These are phyloP conservation scores for Laterallus jamaicensis DNA, from an alignment of 2,113 vertebrate genomes.

Conservation along the genomic window DNA sequence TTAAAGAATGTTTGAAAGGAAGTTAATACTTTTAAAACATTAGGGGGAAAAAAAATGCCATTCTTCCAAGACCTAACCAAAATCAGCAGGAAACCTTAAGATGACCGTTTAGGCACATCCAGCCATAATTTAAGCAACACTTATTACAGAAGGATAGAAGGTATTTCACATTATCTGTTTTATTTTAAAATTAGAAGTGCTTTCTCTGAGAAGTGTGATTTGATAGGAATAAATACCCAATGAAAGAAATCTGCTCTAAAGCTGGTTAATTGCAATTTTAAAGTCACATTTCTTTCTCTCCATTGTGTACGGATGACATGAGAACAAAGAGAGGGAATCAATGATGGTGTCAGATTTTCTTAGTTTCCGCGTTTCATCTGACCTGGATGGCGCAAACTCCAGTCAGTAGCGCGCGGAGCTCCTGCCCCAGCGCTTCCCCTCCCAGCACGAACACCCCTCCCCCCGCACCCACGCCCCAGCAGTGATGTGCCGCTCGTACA, in stretches of 20 bases:
- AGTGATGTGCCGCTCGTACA: neutral
- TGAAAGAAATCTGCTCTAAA: neutral
- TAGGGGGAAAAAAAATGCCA: neutral
- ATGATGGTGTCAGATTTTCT: constrained; percentile 67
- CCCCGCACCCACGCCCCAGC: neutral
- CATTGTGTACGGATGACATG: neutral
- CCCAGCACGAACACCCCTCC: neutral
- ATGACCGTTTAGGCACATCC: neutral
- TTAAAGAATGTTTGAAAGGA: constrained; percentile 78
- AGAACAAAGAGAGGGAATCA: constrained; percentile 71
- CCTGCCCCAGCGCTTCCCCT: neutral
- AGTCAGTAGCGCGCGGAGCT: neutral
- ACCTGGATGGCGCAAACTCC: constrained; percentile 18
- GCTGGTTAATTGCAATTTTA: constrained; percentile 68
- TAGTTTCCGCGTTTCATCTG: constrained; percentile 46
- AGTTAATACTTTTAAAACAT: constrained; percentile 76
- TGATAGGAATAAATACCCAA: neutral
- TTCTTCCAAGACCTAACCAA: constrained; percentile 52
- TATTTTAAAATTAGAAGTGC: constrained; percentile 16
- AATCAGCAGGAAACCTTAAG: neutral
- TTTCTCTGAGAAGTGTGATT: neutral
- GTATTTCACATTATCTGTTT: neutral
- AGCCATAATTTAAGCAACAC: constrained; percentile 8
- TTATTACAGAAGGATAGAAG: neutral
- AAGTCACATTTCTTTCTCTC: constrained; percentile 63